phyloP scores from a whole-genome alignment of 1,140 invertebrate species.

The Drosophila pectinifera region DNA sequence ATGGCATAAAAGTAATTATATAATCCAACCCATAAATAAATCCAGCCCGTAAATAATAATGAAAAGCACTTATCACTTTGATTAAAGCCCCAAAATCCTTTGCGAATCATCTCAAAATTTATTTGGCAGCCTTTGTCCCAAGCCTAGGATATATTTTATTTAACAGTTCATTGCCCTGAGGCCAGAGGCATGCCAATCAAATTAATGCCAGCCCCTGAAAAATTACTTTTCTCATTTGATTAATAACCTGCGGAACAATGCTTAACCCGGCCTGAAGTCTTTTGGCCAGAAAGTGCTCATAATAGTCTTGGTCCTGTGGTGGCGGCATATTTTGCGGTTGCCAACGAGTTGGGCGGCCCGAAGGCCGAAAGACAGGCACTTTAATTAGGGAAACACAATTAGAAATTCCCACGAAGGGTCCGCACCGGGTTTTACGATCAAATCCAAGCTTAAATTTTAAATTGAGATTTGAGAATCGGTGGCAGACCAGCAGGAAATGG shows the following conservation, averaged over 20 bases:
- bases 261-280: neutral
- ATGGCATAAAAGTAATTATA: neutral
- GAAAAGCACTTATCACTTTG: conserved; percentile 30
- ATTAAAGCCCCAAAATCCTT: conserved; percentile 27
- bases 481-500: conserved; percentile 34
- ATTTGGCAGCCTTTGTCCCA: conserved; percentile 14
- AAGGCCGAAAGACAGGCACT: conserved; percentile 6
- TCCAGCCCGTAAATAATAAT: conserved; percentile 4
- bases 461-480: conserved; percentile 42
- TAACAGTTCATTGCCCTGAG: conserved; percentile 59
- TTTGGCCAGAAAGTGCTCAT: conserved; percentile 36
- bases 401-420: conserved; percentile 27
- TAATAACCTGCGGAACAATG: conserved; percentile 49
- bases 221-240: conserved; percentile 57
- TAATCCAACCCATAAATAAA: neutral
- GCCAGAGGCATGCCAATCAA: conserved; percentile 40
- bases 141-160: conserved; percentile 47
- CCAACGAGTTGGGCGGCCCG: conserved; percentile 20
- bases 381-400: conserved; percentile 61
- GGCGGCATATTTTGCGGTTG: conserved; percentile 43
- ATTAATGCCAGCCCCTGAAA: conserved; percentile 57
- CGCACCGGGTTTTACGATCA: conserved; percentile 29
- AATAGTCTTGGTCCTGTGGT: conserved; percentile 50
- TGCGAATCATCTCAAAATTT: conserved; percentile 29
- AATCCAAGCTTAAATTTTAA: conserved; percentile 59